These are phyloP conservation scores for Hirudinaria manillensis DNA, from an alignment of 2,888 invertebrate species.

Conservation along the genomic window DNA sequence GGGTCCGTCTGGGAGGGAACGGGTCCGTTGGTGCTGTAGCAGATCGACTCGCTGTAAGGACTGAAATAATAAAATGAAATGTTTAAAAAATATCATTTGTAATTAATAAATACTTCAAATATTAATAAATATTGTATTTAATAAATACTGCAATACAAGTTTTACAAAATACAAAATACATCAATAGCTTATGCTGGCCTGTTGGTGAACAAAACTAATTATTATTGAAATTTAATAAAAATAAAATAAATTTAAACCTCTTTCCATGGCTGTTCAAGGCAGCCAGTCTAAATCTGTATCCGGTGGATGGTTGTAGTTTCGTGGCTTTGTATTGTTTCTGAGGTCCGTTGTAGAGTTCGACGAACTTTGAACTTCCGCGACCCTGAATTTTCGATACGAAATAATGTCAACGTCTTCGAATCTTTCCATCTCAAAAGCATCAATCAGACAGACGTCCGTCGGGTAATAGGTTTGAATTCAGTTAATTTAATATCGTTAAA, in stretches of 20 bases:
- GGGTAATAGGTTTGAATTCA: no score
- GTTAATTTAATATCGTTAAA: no score
- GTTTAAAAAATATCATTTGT: no score
- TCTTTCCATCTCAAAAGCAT: no score
- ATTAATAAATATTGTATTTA: background rate
- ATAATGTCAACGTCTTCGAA: no score
- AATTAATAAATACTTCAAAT: background rate
- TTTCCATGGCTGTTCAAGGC: slow-evolving; percentile 70
- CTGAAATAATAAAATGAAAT: no score
- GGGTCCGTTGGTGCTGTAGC: slow-evolving; percentile 68
- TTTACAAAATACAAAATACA: background rate
- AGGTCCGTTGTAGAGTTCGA: slow-evolving; percentile 68
- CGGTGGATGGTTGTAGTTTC: slow-evolving; percentile 72
- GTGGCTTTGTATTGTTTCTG: slow-evolving; percentile 70
- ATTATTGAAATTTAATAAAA: no score
- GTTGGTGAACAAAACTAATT: no score
- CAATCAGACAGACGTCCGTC: no score
- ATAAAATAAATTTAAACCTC: slow-evolving; percentile 31
- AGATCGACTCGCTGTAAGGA: slow-evolving; percentile 51
- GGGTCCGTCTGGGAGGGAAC: slow-evolving; percentile 73
- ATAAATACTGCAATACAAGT: background rate
- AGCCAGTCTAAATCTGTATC: slow-evolving; percentile 74
- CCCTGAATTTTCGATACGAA: slow-evolving; percentile 40
- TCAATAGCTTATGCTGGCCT: no score
- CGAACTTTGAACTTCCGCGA: slow-evolving; percentile 61